Percentiles rank a stretch among this genome's conserved stretches.
Evolutionary conservation across 2,797 vertebrate species (phyloP).

Genomic region (Halcyon badia): DNA sequence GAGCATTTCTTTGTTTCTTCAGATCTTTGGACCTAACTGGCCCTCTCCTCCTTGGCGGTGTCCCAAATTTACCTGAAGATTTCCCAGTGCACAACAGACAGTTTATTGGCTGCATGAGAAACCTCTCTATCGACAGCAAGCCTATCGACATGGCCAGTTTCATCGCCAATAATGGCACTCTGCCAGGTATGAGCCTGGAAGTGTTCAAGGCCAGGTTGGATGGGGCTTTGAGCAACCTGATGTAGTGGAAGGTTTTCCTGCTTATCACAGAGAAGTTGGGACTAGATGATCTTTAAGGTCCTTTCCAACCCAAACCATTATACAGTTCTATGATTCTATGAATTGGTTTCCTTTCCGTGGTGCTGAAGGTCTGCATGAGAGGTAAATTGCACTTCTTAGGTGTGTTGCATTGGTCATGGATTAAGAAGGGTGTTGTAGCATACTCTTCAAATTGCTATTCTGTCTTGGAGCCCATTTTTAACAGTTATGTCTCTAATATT

Average conservation of each 20-base stretch:
- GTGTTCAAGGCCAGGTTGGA: no score
- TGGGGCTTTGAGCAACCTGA: no score
- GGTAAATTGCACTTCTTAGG: neutral
- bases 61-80: conserved; percentile 96
- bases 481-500: neutral
- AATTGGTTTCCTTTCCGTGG: neutral
- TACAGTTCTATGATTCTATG: neutral
- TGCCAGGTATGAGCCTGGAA: conserved; percentile 83
- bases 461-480: neutral
- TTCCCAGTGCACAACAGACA: conserved; percentile 95
- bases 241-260: no score
- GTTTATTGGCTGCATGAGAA: conserved; percentile 96
- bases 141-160: conserved; percentile 93
- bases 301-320: no score
- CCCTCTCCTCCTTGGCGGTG: conserved; percentile 93
- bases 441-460: neutral
- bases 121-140: conserved; percentile 92
- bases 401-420: neutral
- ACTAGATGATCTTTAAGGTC: no score
- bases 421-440: neutral
- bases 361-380: neutral
- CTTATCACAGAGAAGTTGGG: no score
- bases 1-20: neutral
- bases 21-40: conserved; percentile 98
- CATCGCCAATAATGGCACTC: conserved; percentile 97